Evolutionary conservation across 1,140 invertebrate genomes (phyloP), one percentile per base, ranked within the genome.

Genomic region (Trissolcus basalis): DNA sequence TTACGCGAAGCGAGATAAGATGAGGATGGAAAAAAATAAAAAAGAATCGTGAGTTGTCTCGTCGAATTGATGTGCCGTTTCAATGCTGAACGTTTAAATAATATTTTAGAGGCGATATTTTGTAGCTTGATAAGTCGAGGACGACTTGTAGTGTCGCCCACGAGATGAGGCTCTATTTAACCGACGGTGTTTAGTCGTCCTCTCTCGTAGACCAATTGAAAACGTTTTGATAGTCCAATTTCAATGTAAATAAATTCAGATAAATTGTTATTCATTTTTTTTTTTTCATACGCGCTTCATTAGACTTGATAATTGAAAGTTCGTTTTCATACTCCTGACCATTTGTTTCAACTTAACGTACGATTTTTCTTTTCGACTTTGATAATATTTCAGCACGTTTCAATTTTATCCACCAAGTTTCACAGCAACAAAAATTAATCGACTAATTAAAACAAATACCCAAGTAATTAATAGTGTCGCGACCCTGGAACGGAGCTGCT

Each of bases 151-250:
- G 11, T 19, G 16, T 56, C 71, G 64, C 71, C 71, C 64, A 75
- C 71, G 71, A 43, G 53, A 71, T 63, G 63, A 63, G 59, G 39
- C 39, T 55, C 41, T 69, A 55, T 48, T 8, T 36, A 19, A 43
- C n/a, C 56, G 50, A 71, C n/a, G n/a, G n/a, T n/a, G n/a, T n/a
- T n/a, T 63, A 50, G 51, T 64, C 60, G 69, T 54, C 60, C 45
- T 56, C 63, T 16, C 33, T 67, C 48, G 19, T 67, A 67, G 54
- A 61, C 44, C 51, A 68, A 60, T 74, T 74, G 58, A 58, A 13
- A 36, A 68, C 36, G 9, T 39, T 39, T 39, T 11, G 9, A 55
- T 55, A 35, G 55, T n/a, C 35, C 35, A 54, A 35, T 41, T 33
- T 60, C 33, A 43, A 55, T 45, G 32, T 51, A 55, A 60, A 73